Conservation (phyloP, 2,113 vertebrate genomes). For the Cephalopterus ornatus region DNA sequence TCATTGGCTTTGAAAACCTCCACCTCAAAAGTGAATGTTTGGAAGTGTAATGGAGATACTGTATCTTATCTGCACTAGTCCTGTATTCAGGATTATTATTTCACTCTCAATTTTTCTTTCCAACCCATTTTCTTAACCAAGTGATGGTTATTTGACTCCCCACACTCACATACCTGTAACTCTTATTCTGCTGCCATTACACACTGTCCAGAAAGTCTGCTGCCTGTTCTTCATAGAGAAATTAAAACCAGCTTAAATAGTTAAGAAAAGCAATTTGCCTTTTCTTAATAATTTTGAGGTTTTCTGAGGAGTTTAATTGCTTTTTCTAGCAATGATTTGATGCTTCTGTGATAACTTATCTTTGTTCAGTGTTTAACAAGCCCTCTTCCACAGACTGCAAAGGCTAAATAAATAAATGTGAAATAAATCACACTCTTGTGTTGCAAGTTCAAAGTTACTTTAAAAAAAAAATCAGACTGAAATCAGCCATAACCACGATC, state of each 20-base stretch:
- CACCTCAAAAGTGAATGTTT: neutral
- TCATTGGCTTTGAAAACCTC: neutral
- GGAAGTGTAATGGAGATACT: neutral
- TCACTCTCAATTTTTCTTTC: neutral
- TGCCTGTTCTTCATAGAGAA: neutral
- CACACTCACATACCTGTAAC: neutral
- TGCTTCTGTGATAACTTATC: neutral
- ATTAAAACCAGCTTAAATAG: neutral
- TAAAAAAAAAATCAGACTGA: constrained; percentile 29
- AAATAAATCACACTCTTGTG: constrained; percentile 34
- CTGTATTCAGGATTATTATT: neutral
- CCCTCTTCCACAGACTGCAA: neutral
- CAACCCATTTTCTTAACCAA: neutral
- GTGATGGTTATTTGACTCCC: neutral
- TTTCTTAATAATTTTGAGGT: neutral
- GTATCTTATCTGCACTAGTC: neutral
- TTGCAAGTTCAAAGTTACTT: constrained; percentile 33
- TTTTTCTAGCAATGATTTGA: constrained; percentile 32
- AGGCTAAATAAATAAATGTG: neutral
- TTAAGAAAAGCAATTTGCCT: neutral
- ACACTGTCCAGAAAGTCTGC: neutral
- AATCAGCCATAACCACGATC: constrained; percentile 49
- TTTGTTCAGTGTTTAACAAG: constrained; percentile 32
- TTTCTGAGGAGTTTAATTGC: neutral
- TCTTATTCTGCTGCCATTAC: neutral